These are phyloP conservation scores for Leptopilina drosophilae DNA, from an alignment of 2,888 invertebrate species.

Conservation along the genomic window DNA sequence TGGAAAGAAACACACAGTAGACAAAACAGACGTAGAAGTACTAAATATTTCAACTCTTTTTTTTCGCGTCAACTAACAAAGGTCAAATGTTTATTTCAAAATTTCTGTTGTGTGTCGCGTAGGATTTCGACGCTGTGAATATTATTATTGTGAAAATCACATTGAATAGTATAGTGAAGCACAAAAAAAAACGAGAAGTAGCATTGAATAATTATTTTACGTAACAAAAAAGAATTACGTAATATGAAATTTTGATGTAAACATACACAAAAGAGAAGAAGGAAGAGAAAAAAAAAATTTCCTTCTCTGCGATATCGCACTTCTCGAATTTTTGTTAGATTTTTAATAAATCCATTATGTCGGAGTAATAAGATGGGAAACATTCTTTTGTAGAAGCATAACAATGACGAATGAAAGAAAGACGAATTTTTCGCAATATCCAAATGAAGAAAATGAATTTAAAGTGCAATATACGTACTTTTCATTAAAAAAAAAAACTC, in stretches of 20 bases:
- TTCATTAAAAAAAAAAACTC: background rate
- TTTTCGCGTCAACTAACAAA: no score
- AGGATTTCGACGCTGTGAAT: no score
- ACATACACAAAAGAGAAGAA: background rate
- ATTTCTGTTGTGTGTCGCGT: no score
- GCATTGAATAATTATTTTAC: slow-evolving; percentile 26
- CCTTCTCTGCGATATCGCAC: background rate
- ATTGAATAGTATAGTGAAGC: background rate
- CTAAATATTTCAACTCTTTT: no score
- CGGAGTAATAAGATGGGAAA: slow-evolving; percentile 22
- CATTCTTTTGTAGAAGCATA: background rate
- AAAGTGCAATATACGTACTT: background rate
- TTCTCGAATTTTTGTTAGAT: background rate
- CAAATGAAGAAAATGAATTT: background rate
- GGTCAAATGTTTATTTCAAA: no score
- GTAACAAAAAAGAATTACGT: slow-evolving; percentile 10
- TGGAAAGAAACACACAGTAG: no score
- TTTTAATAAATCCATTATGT: background rate
- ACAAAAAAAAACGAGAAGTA: background rate
- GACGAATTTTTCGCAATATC: background rate
- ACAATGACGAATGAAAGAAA: background rate
- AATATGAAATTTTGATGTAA: slow-evolving; percentile 6
- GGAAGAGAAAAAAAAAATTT: background rate
- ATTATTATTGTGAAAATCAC: no score
- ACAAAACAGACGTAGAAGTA: no score